These are phyloP conservation scores for Sander vitreus DNA, from an alignment of 2,113 vertebrate species.

Conservation along the genomic window DNA sequence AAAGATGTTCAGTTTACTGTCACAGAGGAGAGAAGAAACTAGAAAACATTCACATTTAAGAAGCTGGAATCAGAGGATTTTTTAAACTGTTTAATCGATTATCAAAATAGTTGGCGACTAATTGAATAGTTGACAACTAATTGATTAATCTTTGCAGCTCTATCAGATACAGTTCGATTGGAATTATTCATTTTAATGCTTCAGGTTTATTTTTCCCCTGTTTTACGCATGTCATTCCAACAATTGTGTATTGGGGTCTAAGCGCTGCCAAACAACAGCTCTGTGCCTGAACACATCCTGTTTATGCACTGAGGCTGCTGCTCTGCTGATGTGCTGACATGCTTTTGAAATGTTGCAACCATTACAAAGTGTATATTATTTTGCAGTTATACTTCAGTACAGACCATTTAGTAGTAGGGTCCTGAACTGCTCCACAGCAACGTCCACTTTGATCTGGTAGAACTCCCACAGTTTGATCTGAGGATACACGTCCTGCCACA, in stretches of 20 bases:
- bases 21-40: too few species aligned
- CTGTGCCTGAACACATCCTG: neutral
- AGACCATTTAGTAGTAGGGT: constrained; percentile 59
- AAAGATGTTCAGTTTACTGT: too few species aligned
- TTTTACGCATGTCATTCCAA: neutral
- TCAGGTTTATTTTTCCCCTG: neutral
- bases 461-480: constrained; percentile 93
- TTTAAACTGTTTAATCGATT: too few species aligned
- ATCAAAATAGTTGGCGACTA: too few species aligned
- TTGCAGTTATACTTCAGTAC: constrained; percentile 74
- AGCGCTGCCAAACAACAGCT: neutral
- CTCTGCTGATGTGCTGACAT: neutral
- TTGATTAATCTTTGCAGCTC: too few species aligned
- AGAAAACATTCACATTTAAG: too few species aligned
- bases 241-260: neutral
- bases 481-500: constrained; percentile 75
- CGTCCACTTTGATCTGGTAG: constrained; percentile 90
- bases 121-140: too few species aligned
- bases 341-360: neutral
- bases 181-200: neutral
- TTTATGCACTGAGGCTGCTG: neutral
- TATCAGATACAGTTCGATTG: neutral
- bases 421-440: constrained; percentile 88
- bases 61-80: too few species aligned
- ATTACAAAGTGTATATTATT: neutral